Percentiles rank a stretch among this genome's conserved stretches.
phyloP scores from a whole-genome alignment of 2,113 vertebrate genomes.

The Cairina moschata region DNA sequence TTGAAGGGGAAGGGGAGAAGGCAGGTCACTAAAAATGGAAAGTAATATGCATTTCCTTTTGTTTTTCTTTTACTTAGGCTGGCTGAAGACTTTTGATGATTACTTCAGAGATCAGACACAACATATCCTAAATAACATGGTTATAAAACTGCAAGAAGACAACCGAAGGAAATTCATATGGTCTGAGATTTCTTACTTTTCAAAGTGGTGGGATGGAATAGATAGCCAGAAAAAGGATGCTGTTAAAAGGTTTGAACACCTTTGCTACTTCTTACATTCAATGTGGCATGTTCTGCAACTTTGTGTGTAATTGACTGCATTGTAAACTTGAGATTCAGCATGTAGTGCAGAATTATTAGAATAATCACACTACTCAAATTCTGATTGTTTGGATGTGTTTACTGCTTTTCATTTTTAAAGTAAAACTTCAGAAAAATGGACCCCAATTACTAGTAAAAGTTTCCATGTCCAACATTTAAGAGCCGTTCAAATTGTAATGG shows the following conservation, averaged over 20 bases:
- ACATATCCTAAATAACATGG: constrained; percentile 94
- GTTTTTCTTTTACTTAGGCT: constrained; percentile 81
- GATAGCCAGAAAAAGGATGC: constrained; percentile 86
- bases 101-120: constrained; percentile 93
- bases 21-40: not conserved
- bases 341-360: not conserved
- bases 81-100: constrained; percentile 93
- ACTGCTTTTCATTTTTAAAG: not conserved
- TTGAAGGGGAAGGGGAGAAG: not conserved
- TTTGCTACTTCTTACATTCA: not conserved
- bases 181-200: constrained; percentile 92
- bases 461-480: not conserved
- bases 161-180: constrained; percentile 89
- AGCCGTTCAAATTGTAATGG: not conserved
- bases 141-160: constrained; percentile 88
- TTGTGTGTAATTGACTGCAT: not conserved
- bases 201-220: constrained; percentile 91
- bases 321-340: not conserved
- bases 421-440: not conserved
- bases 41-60: not conserved
- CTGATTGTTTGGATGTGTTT: not conserved
- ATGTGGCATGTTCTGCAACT: not conserved
- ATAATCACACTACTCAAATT: not conserved
- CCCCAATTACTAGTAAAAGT: not conserved
- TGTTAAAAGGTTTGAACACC: constrained; percentile 84